Evolutionary conservation across 2,113 vertebrate species (phyloP).

Genomic region (Thalassoma bifasciatum): DNA sequence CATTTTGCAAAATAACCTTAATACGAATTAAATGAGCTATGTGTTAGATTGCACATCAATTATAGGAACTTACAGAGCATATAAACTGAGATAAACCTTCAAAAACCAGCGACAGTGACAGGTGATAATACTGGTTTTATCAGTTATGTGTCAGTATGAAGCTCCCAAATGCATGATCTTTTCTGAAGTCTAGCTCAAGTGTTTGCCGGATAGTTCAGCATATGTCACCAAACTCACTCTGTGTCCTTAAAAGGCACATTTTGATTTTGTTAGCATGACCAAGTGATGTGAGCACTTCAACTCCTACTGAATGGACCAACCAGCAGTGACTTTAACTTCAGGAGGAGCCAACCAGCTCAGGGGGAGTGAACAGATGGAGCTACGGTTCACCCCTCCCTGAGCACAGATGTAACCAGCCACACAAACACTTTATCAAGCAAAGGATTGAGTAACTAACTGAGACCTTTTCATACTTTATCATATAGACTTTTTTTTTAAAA

Average conservation of each 20-base stretch:
- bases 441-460: neutral
- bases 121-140: neutral
- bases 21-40: too few species aligned
- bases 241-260: neutral
- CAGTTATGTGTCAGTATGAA: neutral
- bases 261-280: neutral
- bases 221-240: neutral
- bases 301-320: conserved; percentile 65
- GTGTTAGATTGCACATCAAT: too few species aligned
- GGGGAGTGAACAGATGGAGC: conserved; percentile 46
- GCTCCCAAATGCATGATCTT: neutral
- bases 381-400: neutral
- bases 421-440: neutral
- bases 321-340: conserved; percentile 22
- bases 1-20: too few species aligned
- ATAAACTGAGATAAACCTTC: neutral
- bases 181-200: neutral
- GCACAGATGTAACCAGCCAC: neutral
- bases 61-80: neutral
- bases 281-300: conserved; percentile 14
- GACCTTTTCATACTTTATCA: neutral
- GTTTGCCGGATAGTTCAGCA: neutral
- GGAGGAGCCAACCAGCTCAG: conserved; percentile 56
- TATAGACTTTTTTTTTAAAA: too few species aligned
- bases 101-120: neutral